These are phyloP conservation scores for Leptarthrus brevirostris DNA, from an alignment of 2,888 invertebrate genomes.

Conservation along the genomic window DNA sequence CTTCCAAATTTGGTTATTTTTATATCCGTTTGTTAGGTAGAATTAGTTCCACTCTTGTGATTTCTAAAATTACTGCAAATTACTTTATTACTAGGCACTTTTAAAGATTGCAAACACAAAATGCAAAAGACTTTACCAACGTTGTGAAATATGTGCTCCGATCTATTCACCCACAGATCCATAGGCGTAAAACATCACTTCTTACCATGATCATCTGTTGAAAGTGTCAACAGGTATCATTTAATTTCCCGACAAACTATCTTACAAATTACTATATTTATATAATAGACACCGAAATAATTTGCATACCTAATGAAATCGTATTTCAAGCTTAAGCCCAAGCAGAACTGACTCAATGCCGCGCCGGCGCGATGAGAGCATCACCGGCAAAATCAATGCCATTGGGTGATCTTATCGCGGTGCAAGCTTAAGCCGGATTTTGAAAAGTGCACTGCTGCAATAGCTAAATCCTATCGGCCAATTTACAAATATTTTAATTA, in stretches of 20 bases:
- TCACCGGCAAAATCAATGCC: conserved; percentile 25
- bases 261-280: conserved; percentile 25
- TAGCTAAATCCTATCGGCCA: too few species aligned
- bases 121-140: too few species aligned
- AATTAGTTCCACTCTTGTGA: background rate
- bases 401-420: conserved; percentile 20
- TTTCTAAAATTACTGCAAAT: conserved; percentile 14
- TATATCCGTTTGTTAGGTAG: too few species aligned
- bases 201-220: too few species aligned
- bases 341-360: conserved; percentile 18
- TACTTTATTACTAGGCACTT: background rate
- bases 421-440: background rate
- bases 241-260: conserved; percentile 9
- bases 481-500: too few species aligned
- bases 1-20: too few species aligned
- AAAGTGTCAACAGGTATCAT: conserved; percentile 16
- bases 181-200: too few species aligned
- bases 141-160: too few species aligned
- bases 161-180: too few species aligned
- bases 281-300: conserved; percentile 21
- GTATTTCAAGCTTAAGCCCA: conserved; percentile 3
- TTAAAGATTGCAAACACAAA: too few species aligned
- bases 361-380: conserved; percentile 14
- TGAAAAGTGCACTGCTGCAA: background rate
- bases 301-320: conserved; percentile 27